phyloP scores from a whole-genome alignment of 2,797 vertebrate genomes.

The Notamacropus eugenii region DNA sequence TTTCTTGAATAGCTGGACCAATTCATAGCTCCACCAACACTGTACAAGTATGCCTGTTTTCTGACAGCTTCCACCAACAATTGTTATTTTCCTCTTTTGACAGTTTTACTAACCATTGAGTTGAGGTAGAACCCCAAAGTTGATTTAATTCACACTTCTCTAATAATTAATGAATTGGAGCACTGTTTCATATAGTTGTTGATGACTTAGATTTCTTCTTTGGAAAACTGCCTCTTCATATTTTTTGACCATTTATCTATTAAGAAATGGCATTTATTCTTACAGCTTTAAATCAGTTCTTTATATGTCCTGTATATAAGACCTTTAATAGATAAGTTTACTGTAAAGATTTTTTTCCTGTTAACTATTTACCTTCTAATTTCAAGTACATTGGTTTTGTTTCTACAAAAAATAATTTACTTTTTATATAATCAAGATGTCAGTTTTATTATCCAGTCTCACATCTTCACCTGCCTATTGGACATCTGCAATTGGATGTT shows the following conservation, averaged over 20 bases:
- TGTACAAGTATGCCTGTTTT: neutral
- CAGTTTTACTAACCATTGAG: neutral
- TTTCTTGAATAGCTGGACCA: neutral
- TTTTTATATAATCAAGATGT: neutral
- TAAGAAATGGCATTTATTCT: neutral
- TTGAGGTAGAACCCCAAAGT: neutral
- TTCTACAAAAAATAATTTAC: neutral
- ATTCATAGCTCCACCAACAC: neutral
- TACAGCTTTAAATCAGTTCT: neutral
- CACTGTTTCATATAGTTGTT: neutral
- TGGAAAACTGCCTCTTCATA: neutral
- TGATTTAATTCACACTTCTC: neutral
- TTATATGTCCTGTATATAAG: neutral
- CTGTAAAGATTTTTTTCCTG: neutral
- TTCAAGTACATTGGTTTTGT: neutral
- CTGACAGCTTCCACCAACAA: neutral
- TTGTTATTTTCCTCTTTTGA: neutral
- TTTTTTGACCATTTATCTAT: neutral
- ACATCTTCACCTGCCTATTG: neutral
- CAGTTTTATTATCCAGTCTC: neutral
- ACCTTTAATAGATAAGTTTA: neutral
- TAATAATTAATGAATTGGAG: neutral
- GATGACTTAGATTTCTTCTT: neutral
- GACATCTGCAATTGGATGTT: neutral
- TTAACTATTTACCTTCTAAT: neutral